These are phyloP conservation scores for Lamellibrachia satsuma DNA, from an alignment of 2,888 invertebrate species.

Conservation along the genomic window DNA sequence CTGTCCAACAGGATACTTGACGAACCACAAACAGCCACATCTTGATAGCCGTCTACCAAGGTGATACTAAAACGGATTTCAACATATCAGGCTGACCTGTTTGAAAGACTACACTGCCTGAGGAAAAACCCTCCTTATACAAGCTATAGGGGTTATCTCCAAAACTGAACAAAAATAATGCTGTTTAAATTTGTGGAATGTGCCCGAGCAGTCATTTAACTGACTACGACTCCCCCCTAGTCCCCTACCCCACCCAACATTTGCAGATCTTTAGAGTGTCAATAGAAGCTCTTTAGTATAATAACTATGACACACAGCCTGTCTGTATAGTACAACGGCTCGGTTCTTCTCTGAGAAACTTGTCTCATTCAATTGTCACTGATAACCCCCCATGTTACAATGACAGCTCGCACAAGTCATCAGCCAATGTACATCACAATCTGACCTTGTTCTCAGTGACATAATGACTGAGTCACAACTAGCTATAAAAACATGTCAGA, in stretches of 20 bases:
- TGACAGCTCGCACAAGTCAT: neutral
- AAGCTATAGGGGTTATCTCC: neutral
- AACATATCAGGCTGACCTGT: neutral
- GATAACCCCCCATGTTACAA: neutral
- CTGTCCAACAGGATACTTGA: neutral
- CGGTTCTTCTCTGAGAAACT: neutral
- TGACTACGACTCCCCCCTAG: neutral
- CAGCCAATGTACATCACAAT: neutral
- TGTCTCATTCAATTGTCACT: neutral
- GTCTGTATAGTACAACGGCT: neutral
- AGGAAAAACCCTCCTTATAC: neutral
- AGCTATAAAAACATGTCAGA: constrained; percentile 6
- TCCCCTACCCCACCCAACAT: neutral
- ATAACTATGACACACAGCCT: neutral
- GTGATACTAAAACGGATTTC: neutral
- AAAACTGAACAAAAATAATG: neutral
- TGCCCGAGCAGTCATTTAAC: neutral
- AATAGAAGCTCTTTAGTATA: neutral
- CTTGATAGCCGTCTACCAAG: neutral
- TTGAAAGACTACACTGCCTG: neutral
- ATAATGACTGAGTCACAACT: neutral
- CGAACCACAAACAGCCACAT: neutral
- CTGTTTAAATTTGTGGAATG: neutral
- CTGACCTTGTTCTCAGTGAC: neutral
- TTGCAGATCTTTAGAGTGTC: neutral